These are phyloP conservation scores for Palythoa caribaeorum DNA, from an alignment of 92 coral and sea anemone species.

Conservation along the genomic window DNA sequence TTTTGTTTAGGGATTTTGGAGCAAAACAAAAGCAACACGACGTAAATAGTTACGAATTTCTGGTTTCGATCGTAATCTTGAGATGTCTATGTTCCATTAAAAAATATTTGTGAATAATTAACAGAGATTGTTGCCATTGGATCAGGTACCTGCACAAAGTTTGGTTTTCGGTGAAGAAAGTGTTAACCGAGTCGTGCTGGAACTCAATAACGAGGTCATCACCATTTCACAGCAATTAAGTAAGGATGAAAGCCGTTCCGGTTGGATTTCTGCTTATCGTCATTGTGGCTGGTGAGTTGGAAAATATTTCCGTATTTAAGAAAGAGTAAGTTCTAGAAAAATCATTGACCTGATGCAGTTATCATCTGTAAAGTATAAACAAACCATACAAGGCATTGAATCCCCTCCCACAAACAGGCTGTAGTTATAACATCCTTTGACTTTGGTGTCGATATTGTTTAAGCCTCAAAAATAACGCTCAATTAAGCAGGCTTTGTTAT, in stretches of 20 bases:
- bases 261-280: conserved; percentile 10
- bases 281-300: conserved; percentile 33
- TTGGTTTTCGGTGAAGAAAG: neutral
- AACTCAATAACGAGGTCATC: neutral
- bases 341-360: neutral
- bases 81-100: neutral
- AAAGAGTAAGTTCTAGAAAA: neutral
- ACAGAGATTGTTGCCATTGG: neutral
- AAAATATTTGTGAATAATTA: conserved; percentile 16
- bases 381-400: neutral
- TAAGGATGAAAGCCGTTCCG: conserved; percentile 3
- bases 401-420: conserved; percentile 19
- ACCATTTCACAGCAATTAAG: neutral
- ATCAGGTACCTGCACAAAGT: conserved; percentile 34
- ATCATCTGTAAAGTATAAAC: conserved; percentile 14
- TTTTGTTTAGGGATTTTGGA: neutral
- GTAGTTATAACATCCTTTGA: neutral
- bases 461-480: conserved; percentile 9
- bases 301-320: neutral
- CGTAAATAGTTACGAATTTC: conserved; percentile 38
- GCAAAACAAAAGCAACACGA: neutral
- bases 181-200: neutral
- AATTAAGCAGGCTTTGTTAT: neutral
- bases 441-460: conserved; percentile 17
- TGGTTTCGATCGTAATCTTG: conserved; percentile 28